A percentile compares a stretch with the other conserved stretches of the same genome.
Conservation (phyloP, 2,797 vertebrate genomes). For the Adelosebastes latens region DNA sequence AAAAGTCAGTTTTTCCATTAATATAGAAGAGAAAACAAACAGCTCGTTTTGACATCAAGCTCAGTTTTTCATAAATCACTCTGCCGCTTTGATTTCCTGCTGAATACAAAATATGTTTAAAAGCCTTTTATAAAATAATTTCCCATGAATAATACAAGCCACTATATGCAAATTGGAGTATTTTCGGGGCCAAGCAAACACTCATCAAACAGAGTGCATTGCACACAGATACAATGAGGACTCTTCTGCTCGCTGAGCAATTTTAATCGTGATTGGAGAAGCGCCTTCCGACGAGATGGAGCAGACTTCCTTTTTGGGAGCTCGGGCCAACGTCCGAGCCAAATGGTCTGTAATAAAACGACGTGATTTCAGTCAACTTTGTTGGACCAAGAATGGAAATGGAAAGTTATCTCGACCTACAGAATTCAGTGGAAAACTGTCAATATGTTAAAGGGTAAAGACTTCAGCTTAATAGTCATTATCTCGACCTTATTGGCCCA, state of each 20-base stretch:
- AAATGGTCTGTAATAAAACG: slow-evolving; percentile 21
- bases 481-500: neutral
- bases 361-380: neutral
- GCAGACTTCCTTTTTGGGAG: neutral
- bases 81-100: slow-evolving; percentile 37
- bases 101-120: slow-evolving; percentile 24
- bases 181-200: slow-evolving; percentile 18
- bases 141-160: slow-evolving; percentile 37
- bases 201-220: slow-evolving; percentile 16
- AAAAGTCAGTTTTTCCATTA: slow-evolving; percentile 10
- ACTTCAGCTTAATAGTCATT: neutral
- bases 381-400: neutral
- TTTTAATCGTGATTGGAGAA: slow-evolving; percentile 12
- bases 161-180: slow-evolving; percentile 41
- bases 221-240: slow-evolving; percentile 21
- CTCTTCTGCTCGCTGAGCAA: slow-evolving; percentile 29
- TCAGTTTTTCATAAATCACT: slow-evolving; percentile 23
- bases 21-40: slow-evolving; percentile 13
- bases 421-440: neutral
- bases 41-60: slow-evolving; percentile 13
- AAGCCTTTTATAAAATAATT: slow-evolving; percentile 33
- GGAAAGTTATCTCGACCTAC: slow-evolving; percentile 3
- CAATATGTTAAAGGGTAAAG: neutral
- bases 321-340: neutral
- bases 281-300: neutral